Percentiles rank a stretch among this genome's conserved stretches.
Evolutionary conservation across 2,113 vertebrate genomes (phyloP).

Genomic region (Macroglossus sobrinus): DNA sequence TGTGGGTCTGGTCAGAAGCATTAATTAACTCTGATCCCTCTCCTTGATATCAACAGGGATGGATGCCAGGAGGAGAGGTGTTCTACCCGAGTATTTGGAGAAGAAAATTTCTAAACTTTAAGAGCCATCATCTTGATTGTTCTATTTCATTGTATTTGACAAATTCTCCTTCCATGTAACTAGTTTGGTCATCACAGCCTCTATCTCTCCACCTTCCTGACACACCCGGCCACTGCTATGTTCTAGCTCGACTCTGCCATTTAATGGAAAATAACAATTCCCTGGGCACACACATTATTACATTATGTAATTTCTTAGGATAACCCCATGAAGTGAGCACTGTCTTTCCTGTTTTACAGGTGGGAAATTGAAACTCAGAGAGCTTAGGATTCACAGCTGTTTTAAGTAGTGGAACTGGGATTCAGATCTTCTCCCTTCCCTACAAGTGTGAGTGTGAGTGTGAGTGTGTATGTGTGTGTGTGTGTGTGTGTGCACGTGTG

Average conservation of each 20-base stretch:
- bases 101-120: neutral
- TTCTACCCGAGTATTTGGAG: neutral
- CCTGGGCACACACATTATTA: neutral
- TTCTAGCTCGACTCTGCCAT: neutral
- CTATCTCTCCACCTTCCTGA: too few species aligned
- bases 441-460: neutral
- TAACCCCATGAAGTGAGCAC: neutral
- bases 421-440: neutral
- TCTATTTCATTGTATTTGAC: neutral
- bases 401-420: neutral
- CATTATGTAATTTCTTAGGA: neutral
- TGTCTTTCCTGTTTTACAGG: neutral
- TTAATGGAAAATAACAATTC: neutral
- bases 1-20: neutral
- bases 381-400: neutral
- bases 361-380: neutral
- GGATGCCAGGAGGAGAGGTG: neutral
- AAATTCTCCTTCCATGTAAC: neutral
- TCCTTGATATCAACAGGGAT: neutral
- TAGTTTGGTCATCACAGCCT: neutral
- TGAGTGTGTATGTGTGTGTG: neutral
- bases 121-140: neutral
- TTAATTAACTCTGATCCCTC: neutral
- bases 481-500: rapidly evolving
- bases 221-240: neutral